phyloP scores from a whole-genome alignment of 2,113 vertebrate genomes.

The Turdus rufiventris region DNA sequence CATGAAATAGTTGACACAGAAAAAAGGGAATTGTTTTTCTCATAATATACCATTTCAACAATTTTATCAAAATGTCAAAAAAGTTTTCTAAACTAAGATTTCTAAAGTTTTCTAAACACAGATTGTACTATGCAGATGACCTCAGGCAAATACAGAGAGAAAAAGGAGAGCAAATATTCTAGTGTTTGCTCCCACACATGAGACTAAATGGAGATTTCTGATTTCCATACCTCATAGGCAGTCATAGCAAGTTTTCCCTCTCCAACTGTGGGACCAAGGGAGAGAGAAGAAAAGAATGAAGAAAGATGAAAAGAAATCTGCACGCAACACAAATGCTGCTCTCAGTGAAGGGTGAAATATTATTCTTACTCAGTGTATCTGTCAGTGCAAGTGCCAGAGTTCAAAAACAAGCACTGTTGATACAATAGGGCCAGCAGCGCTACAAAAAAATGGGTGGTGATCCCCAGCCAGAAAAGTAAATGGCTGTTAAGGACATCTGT shows the following conservation, averaged over 20 bases:
- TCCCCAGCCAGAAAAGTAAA: background rate
- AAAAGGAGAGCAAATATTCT: background rate
- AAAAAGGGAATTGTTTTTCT: background rate
- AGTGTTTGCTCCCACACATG: rapidly evolving
- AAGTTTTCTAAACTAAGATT: background rate
- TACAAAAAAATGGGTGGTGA: background rate
- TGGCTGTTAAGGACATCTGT: background rate
- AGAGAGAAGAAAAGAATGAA: background rate
- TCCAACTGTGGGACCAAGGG: background rate
- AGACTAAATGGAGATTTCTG: background rate
- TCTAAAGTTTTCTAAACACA: too few relatives aligned
- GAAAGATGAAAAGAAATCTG: background rate
- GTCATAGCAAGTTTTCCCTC: background rate
- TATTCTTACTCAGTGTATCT: background rate
- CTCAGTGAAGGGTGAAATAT: background rate
- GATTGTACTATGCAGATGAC: background rate
- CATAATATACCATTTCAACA: background rate
- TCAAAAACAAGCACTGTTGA: background rate
- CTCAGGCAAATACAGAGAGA: background rate
- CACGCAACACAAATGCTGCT: background rate
- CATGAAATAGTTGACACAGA: background rate
- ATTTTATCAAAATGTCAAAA: background rate
- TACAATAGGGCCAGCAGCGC: background rate
- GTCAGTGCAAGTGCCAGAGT: background rate
- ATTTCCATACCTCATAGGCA: background rate